Base-by-base conservation (phyloP, 2,113 vertebrate genomes). In the Eurystomus gularis region DNA sequence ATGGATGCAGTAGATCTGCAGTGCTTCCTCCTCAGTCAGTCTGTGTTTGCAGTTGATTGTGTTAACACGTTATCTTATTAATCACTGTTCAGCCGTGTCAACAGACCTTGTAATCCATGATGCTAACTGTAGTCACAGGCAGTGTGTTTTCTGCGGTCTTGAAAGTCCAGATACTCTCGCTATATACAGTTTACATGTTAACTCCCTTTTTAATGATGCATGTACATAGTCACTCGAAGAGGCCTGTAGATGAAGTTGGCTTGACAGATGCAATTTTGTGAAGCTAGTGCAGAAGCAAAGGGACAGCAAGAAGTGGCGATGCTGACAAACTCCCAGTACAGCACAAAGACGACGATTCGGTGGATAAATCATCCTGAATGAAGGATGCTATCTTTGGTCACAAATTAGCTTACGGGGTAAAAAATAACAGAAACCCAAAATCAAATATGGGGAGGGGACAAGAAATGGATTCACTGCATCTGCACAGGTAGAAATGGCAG, bases 301-400 rank as follows among this genome's bases (percentile, higher is more conserved):
- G 96, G 89, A 86, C 72, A 58, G 92, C 51, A 89, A 94, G 97
- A 86, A 90, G 96, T 15, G 72, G 94, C 23, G 35, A 93, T 3
- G 57, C 82, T 46, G 85, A 91, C 83, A 94, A 31, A 86, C 90
- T 82, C 94, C 96, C 96, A 86, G 91, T 66, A 49, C 76, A 82
- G 95, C 98, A 96, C 94, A 84, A 94, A 96, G 96, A 97, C 93
- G 92, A 95, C 90, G 72, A 68, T 82, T 76, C 62, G 91, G 84
- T 95, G 96, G 97, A 94, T 94, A 97, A 96, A 96, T 91, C 97
- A 98, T 97, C 98, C 94, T 17, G 82, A 96, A 91, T 75, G 95
- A 97, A 97, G 97, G 98, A 97, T 95, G 98, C 98, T 96, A 98
- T 99, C 99, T 99, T 99, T 99, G 99, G 99, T 99, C 99, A 99